Evolutionary conservation across 2,888 invertebrate species (phyloP).

Genomic region (Hoplodrina blanda): DNA sequence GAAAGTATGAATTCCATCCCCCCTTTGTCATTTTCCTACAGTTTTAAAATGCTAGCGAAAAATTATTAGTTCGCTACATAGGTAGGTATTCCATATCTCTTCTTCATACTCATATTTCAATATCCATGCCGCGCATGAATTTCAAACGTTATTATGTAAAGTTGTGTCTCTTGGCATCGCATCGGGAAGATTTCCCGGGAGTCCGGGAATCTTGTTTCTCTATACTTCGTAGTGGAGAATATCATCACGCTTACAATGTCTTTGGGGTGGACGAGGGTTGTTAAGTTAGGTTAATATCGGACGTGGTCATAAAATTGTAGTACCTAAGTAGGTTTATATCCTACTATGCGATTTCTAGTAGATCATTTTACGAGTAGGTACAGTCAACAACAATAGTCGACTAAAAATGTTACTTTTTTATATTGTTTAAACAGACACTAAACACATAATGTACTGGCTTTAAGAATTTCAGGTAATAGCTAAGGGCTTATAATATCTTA

Average conservation of each 20-base stretch:
- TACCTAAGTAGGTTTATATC: too few species aligned
- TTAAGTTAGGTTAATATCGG: not conserved
- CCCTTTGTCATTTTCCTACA: not conserved
- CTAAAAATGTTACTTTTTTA: too few species aligned
- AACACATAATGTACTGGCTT: too few species aligned
- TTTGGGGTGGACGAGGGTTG: conserved; percentile 9
- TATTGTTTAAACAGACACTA: too few species aligned
- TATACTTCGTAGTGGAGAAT: conserved; percentile 14
- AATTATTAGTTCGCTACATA: conserved; percentile 21
- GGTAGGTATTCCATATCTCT: conserved; percentile 23
- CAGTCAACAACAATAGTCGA: too few species aligned
- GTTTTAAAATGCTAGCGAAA: conserved; percentile 24
- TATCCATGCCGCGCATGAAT: conserved; percentile 42
- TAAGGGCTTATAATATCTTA: too few species aligned
- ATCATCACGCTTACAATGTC: conserved; percentile 25
- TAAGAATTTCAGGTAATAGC: too few species aligned
- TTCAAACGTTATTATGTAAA: conserved; percentile 50
- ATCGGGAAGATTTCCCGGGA: conserved; percentile 57
- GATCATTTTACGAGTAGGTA: too few species aligned
- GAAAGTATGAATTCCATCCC: not conserved
- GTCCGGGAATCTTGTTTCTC: conserved; percentile 41
- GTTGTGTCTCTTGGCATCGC: conserved; percentile 32
- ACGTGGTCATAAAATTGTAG: conserved; percentile 2
- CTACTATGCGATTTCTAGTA: too few species aligned
- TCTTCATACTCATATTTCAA: conserved; percentile 46